Evolutionary conservation across 1,140 invertebrate genomes (phyloP).

Genomic region (Rhysida immarginata): DNA sequence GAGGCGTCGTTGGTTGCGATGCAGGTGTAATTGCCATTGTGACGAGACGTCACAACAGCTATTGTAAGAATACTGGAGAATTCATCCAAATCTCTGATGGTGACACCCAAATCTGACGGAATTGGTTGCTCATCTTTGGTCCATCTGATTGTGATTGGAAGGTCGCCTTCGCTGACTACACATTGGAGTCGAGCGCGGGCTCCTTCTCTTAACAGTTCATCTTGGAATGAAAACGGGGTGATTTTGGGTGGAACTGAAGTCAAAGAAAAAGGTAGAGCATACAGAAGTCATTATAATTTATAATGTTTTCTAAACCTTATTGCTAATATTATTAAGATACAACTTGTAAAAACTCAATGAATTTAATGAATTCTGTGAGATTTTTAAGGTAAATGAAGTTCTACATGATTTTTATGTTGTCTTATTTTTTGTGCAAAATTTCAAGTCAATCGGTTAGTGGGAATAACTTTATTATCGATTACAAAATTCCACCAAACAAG

Average conservation of each 20-base stretch:
- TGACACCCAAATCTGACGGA: slow-evolving; percentile 20
- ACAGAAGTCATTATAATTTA: too few relatives aligned
- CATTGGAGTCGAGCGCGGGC: slow-evolving; percentile 58
- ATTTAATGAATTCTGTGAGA: too few relatives aligned
- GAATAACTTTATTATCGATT: too few relatives aligned
- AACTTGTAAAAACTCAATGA: too few relatives aligned
- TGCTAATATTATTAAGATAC: too few relatives aligned
- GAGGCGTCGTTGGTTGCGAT: slow-evolving; percentile 25
- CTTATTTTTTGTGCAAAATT: too few relatives aligned
- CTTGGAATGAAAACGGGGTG: slow-evolving; percentile 50
- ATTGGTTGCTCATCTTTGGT: slow-evolving; percentile 36
- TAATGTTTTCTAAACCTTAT: too few relatives aligned
- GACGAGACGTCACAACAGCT: slow-evolving; percentile 23
- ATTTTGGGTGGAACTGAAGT: slow-evolving; percentile 50
- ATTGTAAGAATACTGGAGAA: slow-evolving; percentile 24
- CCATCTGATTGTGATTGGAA: slow-evolving; percentile 19
- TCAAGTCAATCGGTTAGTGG: too few relatives aligned
- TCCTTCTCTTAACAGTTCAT: slow-evolving; percentile 29
- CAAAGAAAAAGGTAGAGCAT: not conserved
- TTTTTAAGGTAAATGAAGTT: too few relatives aligned
- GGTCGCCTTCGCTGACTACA: slow-evolving; percentile 41
- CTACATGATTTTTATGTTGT: too few relatives aligned
- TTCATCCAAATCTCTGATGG: slow-evolving; percentile 30
- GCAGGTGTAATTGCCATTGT: slow-evolving; percentile 25
- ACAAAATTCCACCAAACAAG: too few relatives aligned